phyloP scores from a whole-genome alignment of 2,888 invertebrate genomes.

The Himalopsyche japonica region DNA sequence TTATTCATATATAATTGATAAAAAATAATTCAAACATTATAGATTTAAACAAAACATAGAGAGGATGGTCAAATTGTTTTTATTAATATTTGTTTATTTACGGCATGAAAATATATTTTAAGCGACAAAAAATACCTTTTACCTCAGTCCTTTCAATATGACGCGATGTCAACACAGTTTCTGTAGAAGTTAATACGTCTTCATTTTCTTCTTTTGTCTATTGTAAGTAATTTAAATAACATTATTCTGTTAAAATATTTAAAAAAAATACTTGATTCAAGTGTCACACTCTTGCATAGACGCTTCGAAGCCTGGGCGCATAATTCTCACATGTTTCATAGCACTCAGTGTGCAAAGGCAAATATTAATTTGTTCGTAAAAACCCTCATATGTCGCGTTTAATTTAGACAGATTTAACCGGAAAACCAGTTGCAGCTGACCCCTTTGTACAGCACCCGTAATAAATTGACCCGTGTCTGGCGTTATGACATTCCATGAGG shows the following conservation, averaged over 20 bases:
- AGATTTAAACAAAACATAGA: no score
- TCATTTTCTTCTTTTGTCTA: no score
- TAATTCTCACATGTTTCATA: background rate
- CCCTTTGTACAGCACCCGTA: constrained; percentile 11
- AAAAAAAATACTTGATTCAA: background rate
- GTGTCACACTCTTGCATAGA: background rate
- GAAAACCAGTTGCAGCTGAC: constrained; percentile 22
- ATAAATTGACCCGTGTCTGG: constrained; percentile 23
- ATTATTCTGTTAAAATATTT: background rate
- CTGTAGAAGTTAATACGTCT: no score
- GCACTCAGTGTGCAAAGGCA: background rate
- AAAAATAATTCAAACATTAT: no score
- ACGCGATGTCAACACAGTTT: no score
- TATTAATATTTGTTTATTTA: no score
- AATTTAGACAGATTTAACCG: constrained; percentile 29
- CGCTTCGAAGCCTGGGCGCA: background rate
- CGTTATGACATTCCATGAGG: background rate
- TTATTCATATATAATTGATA: no score
- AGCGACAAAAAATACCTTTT: no score
- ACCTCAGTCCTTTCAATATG: no score
- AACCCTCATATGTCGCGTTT: constrained; percentile 21
- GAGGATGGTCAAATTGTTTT: no score
- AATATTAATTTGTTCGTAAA: constrained; percentile 5
- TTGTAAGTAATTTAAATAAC: no score
- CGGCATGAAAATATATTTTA: no score